Evolutionary conservation across 2,888 invertebrate species (phyloP).

Genomic region (Diadromus collaris): DNA sequence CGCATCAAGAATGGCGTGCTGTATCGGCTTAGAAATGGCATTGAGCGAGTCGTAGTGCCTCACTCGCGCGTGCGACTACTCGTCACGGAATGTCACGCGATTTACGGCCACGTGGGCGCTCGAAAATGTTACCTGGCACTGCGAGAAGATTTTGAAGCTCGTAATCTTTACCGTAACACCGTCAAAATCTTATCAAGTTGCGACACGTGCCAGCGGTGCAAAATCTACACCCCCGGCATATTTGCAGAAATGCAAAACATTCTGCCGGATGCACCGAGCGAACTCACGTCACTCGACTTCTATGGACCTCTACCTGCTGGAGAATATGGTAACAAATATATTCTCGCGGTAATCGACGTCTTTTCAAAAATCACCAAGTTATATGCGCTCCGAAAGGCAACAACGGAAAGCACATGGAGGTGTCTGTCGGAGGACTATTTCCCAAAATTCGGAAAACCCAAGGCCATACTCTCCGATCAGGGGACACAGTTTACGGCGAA

Average conservation of each 20-base stretch:
- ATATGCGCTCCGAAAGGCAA: not conserved
- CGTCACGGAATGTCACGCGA: no score
- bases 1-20: no score
- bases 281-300: slow-evolving; percentile 26
- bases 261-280: no score
- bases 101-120: no score
- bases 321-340: slow-evolving; percentile 14
- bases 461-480: no score
- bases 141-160: no score
- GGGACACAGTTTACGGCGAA: no score
- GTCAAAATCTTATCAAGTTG: not conserved
- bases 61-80: no score
- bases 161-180: not conserved
- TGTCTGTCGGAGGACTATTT: not conserved
- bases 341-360: slow-evolving; percentile 24
- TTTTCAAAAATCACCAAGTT: slow-evolving; percentile 5
- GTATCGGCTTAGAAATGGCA: no score
- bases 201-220: slow-evolving; percentile 21
- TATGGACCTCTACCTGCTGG: slow-evolving; percentile 37
- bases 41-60: no score
- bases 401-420: not conserved
- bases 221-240: slow-evolving; percentile 10
- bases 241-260: not conserved
- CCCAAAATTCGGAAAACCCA: slow-evolving; percentile 1
- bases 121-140: no score